Conservation (phyloP, 1,140 invertebrate species). For the Tetramorium simillimum region DNA sequence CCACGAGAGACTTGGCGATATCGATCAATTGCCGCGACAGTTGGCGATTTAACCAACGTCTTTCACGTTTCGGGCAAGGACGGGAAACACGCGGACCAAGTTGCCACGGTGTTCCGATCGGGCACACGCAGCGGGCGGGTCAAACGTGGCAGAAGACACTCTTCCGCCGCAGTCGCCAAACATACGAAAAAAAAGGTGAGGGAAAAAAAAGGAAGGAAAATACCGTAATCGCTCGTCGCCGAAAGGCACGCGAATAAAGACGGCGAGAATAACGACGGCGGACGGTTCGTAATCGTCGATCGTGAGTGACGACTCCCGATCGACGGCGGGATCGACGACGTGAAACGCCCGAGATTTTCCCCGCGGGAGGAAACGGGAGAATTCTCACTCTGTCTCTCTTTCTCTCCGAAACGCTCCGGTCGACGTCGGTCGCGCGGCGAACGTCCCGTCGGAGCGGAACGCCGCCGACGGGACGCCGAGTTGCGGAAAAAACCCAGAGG, state of each 20-base stretch:
- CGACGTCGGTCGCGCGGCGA: neutral
- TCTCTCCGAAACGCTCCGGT: neutral
- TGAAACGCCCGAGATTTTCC: neutral
- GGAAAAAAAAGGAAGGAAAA: neutral
- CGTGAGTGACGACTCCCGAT: neutral
- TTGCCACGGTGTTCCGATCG: neutral
- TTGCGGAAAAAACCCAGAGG: no score
- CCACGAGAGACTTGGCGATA: neutral
- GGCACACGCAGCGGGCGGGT: neutral
- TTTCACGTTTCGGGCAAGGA: neutral
- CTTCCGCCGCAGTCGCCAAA: neutral
- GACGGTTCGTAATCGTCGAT: neutral
- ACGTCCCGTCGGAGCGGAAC: neutral
- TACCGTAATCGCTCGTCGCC: neutral
- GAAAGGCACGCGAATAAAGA: neutral
- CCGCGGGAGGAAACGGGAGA: no score
- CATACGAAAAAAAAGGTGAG: neutral
- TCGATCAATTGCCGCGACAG: neutral
- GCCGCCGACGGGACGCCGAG: neutral
- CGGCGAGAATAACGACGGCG: neutral
- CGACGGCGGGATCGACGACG: neutral
- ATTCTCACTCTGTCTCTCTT: no score
- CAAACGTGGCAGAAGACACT: conserved; percentile 23
- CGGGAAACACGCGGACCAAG: neutral
- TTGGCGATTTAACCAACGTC: neutral